Conservation (phyloP, 2,113 vertebrate genomes). For the Eolophus roseicapilla region DNA sequence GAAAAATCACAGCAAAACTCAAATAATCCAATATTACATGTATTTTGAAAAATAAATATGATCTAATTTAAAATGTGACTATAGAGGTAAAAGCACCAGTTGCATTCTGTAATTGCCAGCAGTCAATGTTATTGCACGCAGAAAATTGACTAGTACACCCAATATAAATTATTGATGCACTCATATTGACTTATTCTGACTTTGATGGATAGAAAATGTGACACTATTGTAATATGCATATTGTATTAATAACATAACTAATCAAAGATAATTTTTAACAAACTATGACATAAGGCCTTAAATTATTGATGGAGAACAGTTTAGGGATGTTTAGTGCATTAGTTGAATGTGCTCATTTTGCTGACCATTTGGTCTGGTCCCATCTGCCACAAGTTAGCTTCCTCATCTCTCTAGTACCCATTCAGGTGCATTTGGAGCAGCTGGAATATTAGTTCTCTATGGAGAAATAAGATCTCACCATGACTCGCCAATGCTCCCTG, state of each 20-base stretch:
- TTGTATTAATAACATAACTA: constrained; percentile 69
- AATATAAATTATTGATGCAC: constrained; percentile 66
- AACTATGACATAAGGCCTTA: constrained; percentile 46
- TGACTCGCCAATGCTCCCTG: constrained; percentile 59
- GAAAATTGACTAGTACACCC: constrained; percentile 51
- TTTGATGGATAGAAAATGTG: constrained; percentile 56
- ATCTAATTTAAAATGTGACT: background rate
- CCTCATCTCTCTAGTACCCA: constrained; percentile 51
- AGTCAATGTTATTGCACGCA: constrained; percentile 17
- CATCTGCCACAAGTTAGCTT: constrained; percentile 66
- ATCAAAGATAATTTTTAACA: constrained; percentile 67
- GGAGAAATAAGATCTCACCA: constrained; percentile 66
- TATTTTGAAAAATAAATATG: background rate
- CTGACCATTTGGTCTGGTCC: constrained; percentile 72
- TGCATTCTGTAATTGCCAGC: constrained; percentile 35
- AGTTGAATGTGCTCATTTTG: constrained; percentile 63
- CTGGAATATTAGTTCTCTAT: constrained; percentile 68
- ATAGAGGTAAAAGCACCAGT: constrained; percentile 46
- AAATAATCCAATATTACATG: background rate
- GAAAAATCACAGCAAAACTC: background rate
- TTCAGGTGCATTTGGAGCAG: constrained; percentile 70
- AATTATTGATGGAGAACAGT: constrained; percentile 70
- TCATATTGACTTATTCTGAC: constrained; percentile 53
- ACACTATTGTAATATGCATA: constrained; percentile 50
- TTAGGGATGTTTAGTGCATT: constrained; percentile 64